Conservation (phyloP, 1,140 invertebrate species). For the Conus ventricosus region DNA sequence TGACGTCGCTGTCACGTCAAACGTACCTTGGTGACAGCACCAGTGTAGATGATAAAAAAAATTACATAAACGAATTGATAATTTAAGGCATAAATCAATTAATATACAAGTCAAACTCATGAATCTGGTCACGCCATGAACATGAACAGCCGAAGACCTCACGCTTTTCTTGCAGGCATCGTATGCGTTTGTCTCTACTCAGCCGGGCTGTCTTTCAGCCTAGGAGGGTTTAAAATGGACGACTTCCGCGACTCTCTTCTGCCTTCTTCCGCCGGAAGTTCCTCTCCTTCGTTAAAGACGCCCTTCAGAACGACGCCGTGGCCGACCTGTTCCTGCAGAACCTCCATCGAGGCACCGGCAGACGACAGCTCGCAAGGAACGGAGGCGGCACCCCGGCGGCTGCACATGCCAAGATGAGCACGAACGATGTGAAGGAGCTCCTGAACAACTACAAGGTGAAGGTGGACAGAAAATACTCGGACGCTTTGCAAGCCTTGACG, state of each 20-base stretch:
- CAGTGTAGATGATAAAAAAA: too few species aligned
- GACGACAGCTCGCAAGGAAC: neutral
- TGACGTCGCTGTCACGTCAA: too few species aligned
- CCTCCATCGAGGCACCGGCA: slow-evolving; percentile 8
- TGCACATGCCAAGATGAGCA: neutral
- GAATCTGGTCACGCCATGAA: too few species aligned
- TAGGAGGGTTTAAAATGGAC: neutral
- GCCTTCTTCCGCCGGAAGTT: neutral
- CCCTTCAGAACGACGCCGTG: neutral
- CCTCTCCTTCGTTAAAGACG: neutral
- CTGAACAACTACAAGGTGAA: neutral
- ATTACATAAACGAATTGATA: too few species aligned
- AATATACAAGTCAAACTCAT: too few species aligned
- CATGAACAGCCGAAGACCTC: too few species aligned
- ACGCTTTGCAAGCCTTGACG: neutral
- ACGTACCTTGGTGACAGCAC: too few species aligned
- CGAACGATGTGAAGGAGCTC: neutral
- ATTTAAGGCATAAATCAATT: too few species aligned
- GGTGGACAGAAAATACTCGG: slow-evolving; percentile 6
- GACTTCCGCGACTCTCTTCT: neutral
- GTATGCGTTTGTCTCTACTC: too few species aligned
- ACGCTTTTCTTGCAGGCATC: too few species aligned
- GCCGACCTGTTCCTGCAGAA: neutral
- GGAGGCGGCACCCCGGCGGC: neutral
- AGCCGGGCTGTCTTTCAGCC: too few species aligned